Conservation (phyloP, 2,888 invertebrate species). For the Liopterus haemorrhoidalis region DNA sequence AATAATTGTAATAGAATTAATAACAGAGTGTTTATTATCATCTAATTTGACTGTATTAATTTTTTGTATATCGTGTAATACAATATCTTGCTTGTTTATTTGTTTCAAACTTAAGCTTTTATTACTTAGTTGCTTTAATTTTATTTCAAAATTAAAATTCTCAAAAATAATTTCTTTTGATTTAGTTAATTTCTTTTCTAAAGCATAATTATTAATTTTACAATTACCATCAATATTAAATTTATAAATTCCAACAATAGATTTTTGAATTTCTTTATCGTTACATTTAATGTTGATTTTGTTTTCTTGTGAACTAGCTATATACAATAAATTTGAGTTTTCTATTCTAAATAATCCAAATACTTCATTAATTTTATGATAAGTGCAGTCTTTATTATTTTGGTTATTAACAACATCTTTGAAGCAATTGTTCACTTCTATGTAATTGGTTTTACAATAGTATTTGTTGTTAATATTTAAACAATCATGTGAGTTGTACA, state of each 20-base stretch:
- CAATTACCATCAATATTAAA: neutral
- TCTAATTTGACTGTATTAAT: neutral
- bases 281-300: neutral
- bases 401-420: neutral
- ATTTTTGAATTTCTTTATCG: neutral
- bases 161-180: neutral
- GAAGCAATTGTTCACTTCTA: neutral
- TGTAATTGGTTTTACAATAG: conserved; percentile 1
- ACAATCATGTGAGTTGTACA: neutral
- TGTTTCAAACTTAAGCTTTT: neutral
- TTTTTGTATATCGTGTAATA: neutral
- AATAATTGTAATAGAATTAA: neutral
- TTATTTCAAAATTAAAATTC: neutral
- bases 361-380: neutral
- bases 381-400: neutral
- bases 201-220: neutral
- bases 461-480: neutral
- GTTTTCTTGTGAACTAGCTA: neutral
- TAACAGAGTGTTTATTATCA: neutral
- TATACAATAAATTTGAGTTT: neutral
- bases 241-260: neutral
- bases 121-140: neutral
- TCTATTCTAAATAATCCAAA: neutral
- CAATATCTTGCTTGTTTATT: neutral
- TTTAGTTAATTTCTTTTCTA: neutral